These are phyloP conservation scores for Amphiprion clarkii DNA, from an alignment of 2,797 vertebrate genomes.

Conservation along the genomic window DNA sequence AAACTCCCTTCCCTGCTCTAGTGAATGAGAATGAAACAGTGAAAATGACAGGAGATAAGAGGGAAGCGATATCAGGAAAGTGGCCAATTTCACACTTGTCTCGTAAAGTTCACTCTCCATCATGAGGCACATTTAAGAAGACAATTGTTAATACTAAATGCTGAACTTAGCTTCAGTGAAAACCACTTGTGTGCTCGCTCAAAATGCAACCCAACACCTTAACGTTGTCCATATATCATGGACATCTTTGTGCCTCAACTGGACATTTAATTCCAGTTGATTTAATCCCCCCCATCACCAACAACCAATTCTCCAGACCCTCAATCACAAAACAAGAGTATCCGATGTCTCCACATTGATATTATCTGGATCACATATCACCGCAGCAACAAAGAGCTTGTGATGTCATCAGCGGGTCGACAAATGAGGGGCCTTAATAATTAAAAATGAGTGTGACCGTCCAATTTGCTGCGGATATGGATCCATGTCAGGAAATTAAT, in stretches of 20 bases:
- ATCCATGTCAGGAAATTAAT: constrained; percentile 76
- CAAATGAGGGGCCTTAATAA: constrained; percentile 87
- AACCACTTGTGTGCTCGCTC: not conserved
- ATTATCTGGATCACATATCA: constrained; percentile 85
- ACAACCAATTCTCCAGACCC: constrained; percentile 61
- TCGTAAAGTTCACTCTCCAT: not conserved
- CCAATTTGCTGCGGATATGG: constrained; percentile 83
- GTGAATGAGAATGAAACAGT: constrained; percentile 24
- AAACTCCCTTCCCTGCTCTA: constrained; percentile 95
- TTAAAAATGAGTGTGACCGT: constrained; percentile 78
- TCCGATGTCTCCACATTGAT: constrained; percentile 83
- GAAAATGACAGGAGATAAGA: constrained; percentile 15
- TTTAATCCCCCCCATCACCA: constrained; percentile 23
- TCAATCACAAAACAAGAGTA: constrained; percentile 83
- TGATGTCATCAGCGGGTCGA: constrained; percentile 80
- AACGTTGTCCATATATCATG: constrained; percentile 24
- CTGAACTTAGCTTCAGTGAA: constrained; percentile 9
- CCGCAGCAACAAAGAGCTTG: constrained; percentile 79
- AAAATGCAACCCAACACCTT: constrained; percentile 54
- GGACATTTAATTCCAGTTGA: constrained; percentile 56
- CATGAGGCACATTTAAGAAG: not conserved
- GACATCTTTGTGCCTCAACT: constrained; percentile 43
- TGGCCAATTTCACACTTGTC: not conserved
- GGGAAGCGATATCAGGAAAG: constrained; percentile 10
- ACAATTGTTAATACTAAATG: not conserved